Percentiles rank a stretch among this genome's conserved stretches.
These are phyloP conservation scores for Eucera pruinosa DNA, from an alignment of 2,888 invertebrate genomes.

Conservation along the genomic window DNA sequence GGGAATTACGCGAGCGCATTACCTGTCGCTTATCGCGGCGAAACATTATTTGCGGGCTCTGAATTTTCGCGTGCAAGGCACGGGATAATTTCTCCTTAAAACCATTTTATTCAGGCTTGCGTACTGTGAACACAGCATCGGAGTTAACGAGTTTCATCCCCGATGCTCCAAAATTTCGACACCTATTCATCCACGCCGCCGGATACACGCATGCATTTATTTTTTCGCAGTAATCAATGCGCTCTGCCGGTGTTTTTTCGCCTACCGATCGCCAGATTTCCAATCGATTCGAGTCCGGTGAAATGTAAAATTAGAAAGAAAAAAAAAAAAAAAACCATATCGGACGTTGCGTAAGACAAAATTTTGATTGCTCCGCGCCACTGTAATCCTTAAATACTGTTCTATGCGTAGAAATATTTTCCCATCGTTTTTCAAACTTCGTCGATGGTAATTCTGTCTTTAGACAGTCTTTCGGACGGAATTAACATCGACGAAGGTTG, in stretches of 20 bases:
- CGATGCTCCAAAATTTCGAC: conserved; percentile 51
- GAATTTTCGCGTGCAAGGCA: conserved; percentile 46
- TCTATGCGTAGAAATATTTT: not conserved
- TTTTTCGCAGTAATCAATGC: conserved; percentile 39
- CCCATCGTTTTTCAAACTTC: too few relatives aligned
- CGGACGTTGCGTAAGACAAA: not conserved
- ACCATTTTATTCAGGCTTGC: conserved; percentile 54
- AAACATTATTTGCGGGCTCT: conserved; percentile 61
- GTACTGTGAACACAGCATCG: conserved; percentile 66
- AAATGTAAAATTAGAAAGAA: conserved; percentile 44
- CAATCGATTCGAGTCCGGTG: conserved; percentile 34
- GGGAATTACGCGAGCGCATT: not conserved
- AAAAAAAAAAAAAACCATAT: conserved; percentile 9
- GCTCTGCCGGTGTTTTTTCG: conserved; percentile 17
- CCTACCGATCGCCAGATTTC: conserved; percentile 16
- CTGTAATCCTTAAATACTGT: not conserved
- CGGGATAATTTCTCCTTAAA: conserved; percentile 63
- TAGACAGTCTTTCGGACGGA: too few relatives aligned
- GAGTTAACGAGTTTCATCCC: conserved; percentile 67
- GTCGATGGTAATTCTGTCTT: too few relatives aligned
- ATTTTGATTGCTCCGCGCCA: not conserved
- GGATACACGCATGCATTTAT: conserved; percentile 42
- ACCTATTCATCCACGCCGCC: conserved; percentile 51
- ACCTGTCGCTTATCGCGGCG: conserved; percentile 30
- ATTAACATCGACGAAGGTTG: too few relatives aligned